Evolutionary conservation across 2,888 invertebrate species (phyloP).

Genomic region (Fragum fragum): DNA sequence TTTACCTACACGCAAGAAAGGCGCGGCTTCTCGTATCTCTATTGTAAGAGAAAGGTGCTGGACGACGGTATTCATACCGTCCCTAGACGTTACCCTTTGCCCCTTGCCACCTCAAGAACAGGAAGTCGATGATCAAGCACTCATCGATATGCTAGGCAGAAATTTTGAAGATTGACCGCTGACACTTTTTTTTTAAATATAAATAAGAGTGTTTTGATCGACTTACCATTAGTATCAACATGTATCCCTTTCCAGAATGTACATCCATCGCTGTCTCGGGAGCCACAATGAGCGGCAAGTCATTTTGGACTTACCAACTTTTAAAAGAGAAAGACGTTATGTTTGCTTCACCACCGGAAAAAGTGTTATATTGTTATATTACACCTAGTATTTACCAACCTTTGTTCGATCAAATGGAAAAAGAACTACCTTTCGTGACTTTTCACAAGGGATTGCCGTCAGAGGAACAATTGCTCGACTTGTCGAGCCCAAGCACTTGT

Average conservation of each 20-base stretch:
- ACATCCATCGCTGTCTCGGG: conserved; percentile 45
- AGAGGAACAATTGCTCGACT: conserved; percentile 23
- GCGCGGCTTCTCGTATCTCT: conserved; percentile 49
- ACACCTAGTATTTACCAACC: conserved; percentile 52
- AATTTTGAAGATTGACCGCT: conserved; percentile 34
- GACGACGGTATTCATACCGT: conserved; percentile 50
- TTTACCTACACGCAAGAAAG: conserved; percentile 42
- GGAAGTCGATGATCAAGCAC: conserved; percentile 29
- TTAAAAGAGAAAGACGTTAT: too few relatives aligned
- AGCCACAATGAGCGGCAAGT: conserved; percentile 34
- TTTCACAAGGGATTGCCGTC: too few relatives aligned
- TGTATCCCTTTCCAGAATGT: conserved; percentile 52
- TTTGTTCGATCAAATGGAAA: conserved; percentile 41
- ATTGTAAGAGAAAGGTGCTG: conserved; percentile 53
- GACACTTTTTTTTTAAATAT: too few relatives aligned
- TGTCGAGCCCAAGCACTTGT: conserved; percentile 18
- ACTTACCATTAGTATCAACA: conserved; percentile 5
- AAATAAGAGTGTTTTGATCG: not conserved
- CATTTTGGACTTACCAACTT: conserved; percentile 21
- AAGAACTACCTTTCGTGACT: conserved; percentile 33
- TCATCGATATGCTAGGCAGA: conserved; percentile 34
- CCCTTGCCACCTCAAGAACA: conserved; percentile 32
- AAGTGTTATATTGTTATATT: conserved; percentile 63
- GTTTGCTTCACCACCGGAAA: conserved; percentile 50
- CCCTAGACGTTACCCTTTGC: conserved; percentile 50